Base-by-base conservation (phyloP, 2,888 invertebrate species). In the Mimas tiliae region DNA sequence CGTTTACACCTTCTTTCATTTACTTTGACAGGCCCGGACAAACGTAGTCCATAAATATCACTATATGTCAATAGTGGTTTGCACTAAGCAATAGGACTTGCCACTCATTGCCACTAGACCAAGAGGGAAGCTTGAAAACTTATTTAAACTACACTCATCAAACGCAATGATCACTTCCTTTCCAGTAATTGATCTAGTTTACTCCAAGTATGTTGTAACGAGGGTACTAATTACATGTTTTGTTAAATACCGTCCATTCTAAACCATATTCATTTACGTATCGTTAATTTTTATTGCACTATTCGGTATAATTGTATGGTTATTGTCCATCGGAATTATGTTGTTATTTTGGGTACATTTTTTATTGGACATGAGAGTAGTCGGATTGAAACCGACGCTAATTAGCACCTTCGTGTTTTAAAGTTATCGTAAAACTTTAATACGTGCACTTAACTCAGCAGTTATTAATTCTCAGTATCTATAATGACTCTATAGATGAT, bases 261-360 rank as follows among this genome's bases (percentile, higher is more conserved):
- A 78, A 80, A 79, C 79, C 79, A 83, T 81, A 81, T 27, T 84
- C 81, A 87, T 88, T 86, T 89, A 79, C 81, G 79, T 82, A 74
- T 85, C 87, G 82, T 88, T 84, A 85, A 86, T 83, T 88, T 87
- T 89, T 85, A 89, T 85, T 78, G 72, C 72, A 68, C 68, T 78
- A 58, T 58, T 42, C n/a, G 38, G 42, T 58, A 42, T 58, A 71
- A 82, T 84, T 82, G 67, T 66, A 68, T 66, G 68, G 64, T 65
- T 53, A 63, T 42, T 58, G 58, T 21, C 12, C 19, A 58, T 12
- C 38, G 58, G 42, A 42, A 58, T 42, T 55, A 55, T 55, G 55
- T 55, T 58, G 58, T 42, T 58, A 19, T 38, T 21, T 52, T 27
- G 14, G 38, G 38, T 42, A 58, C 38, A 38, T 19, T 58, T 58